Evolutionary conservation across 2,797 vertebrate species (phyloP).

Genomic region (Gymnoscopelus microlampas): DNA sequence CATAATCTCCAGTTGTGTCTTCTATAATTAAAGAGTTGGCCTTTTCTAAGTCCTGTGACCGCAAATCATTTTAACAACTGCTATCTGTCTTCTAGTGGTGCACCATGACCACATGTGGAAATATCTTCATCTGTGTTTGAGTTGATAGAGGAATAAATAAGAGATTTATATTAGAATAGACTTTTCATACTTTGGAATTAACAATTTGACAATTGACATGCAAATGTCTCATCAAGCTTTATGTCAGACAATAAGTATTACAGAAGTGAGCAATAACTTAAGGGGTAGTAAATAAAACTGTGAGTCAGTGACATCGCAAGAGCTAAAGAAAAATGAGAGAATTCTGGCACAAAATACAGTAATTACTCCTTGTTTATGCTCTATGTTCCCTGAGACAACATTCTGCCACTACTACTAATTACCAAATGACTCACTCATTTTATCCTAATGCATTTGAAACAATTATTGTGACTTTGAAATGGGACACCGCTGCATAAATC

Average conservation of each 20-base stretch:
- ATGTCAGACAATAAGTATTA: too few species aligned
- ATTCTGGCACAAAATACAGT: too few species aligned
- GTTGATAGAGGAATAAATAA: slow-evolving; percentile 20
- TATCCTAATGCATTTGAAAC: slow-evolving; percentile 47
- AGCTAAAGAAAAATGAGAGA: too few species aligned
- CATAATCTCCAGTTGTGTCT: slow-evolving; percentile 67
- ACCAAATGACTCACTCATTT: slow-evolving; percentile 40
- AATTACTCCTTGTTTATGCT: too few species aligned
- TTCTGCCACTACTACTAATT: slow-evolving; percentile 36
- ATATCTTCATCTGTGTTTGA: slow-evolving; percentile 18
- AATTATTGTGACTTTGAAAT: slow-evolving; percentile 68
- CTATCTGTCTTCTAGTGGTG: slow-evolving; percentile 45
- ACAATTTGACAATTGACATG: too few species aligned
- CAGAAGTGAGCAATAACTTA: too few species aligned
- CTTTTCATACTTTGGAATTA: background rate
- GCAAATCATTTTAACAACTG: slow-evolving; percentile 63
- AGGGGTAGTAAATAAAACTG: too few species aligned
- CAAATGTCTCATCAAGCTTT: too few species aligned
- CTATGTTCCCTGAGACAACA: slow-evolving; percentile 14
- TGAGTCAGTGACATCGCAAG: too few species aligned
- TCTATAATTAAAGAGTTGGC: slow-evolving; percentile 76
- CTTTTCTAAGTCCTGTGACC: slow-evolving; percentile 62
- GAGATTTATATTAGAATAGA: slow-evolving; percentile 14
- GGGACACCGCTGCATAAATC: slow-evolving; percentile 47
- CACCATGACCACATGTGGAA: slow-evolving; percentile 41